These are phyloP conservation scores for Leptura quadrifasciata DNA, from an alignment of 2,888 invertebrate species.

Conservation along the genomic window DNA sequence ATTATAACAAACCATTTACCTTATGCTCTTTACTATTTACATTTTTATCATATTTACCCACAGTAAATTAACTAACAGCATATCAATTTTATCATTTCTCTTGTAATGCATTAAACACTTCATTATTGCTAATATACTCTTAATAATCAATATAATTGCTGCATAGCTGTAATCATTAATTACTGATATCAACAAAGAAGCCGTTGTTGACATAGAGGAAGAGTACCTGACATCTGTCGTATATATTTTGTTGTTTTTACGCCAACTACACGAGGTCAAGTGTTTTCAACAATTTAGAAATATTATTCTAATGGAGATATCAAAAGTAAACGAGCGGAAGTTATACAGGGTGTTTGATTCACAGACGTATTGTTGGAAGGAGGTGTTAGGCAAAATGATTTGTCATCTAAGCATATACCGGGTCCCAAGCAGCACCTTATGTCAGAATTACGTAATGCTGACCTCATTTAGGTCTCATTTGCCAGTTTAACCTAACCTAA, in stretches of 20 bases:
- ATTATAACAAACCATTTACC: not conserved
- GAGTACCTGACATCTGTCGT: not conserved
- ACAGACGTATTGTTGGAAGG: no score
- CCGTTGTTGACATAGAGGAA: not conserved
- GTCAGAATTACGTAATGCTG: no score
- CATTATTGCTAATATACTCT: not conserved
- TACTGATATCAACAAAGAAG: slow-evolving; percentile 7
- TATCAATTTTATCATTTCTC: not conserved
- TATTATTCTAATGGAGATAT: no score
- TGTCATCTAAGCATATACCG: no score
- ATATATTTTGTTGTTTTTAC: not conserved
- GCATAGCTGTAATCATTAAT: not conserved
- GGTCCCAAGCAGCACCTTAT: no score
- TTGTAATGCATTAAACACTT: not conserved
- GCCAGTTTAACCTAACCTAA: no score
- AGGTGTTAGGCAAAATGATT: no score
- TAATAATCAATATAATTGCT: slow-evolving; percentile 1
- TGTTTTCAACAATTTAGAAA: not conserved
- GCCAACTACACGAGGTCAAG: not conserved
- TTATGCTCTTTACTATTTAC: not conserved
- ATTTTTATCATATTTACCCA: not conserved
- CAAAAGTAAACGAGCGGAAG: no score
- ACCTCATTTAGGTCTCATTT: no score
- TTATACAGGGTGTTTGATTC: no score
- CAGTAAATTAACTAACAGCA: not conserved